These are phyloP conservation scores for Platycnemis pennipes DNA, from an alignment of 2,888 invertebrate genomes.

Conservation along the genomic window DNA sequence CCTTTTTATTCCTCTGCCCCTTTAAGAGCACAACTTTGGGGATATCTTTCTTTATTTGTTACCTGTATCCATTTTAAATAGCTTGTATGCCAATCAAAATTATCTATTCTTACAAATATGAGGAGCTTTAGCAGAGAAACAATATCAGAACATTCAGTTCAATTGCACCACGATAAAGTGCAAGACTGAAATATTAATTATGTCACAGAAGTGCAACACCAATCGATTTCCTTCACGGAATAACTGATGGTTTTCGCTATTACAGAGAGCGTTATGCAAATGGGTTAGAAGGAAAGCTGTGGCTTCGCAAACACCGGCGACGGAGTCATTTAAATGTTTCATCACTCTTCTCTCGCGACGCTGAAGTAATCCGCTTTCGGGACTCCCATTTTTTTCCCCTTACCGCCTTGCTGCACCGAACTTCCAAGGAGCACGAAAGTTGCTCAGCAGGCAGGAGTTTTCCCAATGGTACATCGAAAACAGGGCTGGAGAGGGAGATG, in stretches of 20 bases:
- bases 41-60: no score
- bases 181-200: not conserved
- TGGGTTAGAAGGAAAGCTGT: not conserved
- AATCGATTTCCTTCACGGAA: not conserved
- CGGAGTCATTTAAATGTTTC: slow-evolving; percentile 14
- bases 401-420: not conserved
- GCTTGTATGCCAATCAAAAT: no score
- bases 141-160: not conserved
- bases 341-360: not conserved
- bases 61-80: no score
- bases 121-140: no score
- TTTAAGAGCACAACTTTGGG: no score
- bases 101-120: no score
- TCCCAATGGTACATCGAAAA: not conserved
- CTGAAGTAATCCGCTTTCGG: not conserved
- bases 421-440: not conserved
- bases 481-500: no score
- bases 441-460: not conserved
- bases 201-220: not conserved
- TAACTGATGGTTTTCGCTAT: not conserved
- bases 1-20: no score
- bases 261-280: not conserved
- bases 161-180: not conserved
- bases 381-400: not conserved
- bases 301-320: not conserved